Percentiles rank a stretch among this genome's conserved stretches.
Conservation (phyloP, 2,888 invertebrate genomes). For the Thyatira batis region DNA sequence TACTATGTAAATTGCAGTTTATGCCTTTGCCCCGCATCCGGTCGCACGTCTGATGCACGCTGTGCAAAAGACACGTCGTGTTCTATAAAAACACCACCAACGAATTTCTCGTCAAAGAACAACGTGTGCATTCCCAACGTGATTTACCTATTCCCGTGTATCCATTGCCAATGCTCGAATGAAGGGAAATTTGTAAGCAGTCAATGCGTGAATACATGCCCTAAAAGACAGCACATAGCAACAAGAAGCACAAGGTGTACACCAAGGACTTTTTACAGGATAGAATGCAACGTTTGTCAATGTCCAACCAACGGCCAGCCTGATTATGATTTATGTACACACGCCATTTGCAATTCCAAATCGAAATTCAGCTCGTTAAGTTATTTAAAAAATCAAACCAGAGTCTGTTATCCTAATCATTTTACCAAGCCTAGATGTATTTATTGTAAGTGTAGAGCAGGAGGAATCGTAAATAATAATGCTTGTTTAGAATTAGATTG, state of each 20-base stretch:
- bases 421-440: slow-evolving; percentile 60
- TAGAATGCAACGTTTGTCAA: slow-evolving; percentile 59
- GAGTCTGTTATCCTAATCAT: slow-evolving; percentile 46
- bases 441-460: slow-evolving; percentile 60
- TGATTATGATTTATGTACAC: slow-evolving; percentile 49
- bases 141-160: slow-evolving; percentile 65
- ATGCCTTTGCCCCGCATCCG: slow-evolving; percentile 67
- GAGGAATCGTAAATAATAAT: slow-evolving; percentile 51
- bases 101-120: slow-evolving; percentile 24
- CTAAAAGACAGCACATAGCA: slow-evolving; percentile 20
- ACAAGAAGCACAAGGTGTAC: too few relatives aligned
- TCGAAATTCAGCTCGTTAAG: slow-evolving; percentile 26
- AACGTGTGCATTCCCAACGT: slow-evolving; percentile 66
- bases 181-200: slow-evolving; percentile 52
- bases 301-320: slow-evolving; percentile 55
- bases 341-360: slow-evolving; percentile 33
- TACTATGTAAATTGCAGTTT: slow-evolving; percentile 68
- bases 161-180: slow-evolving; percentile 65
- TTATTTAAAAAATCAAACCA: slow-evolving; percentile 30
- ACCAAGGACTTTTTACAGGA: slow-evolving; percentile 56
- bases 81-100: slow-evolving; percentile 27
- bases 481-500: slow-evolving; percentile 62
- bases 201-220: slow-evolving; percentile 65
- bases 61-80: slow-evolving; percentile 67
- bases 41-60: slow-evolving; percentile 51